Evolutionary conservation across 1,140 invertebrate genomes (phyloP).

Genomic region (Camponotus pennsylvanicus): DNA sequence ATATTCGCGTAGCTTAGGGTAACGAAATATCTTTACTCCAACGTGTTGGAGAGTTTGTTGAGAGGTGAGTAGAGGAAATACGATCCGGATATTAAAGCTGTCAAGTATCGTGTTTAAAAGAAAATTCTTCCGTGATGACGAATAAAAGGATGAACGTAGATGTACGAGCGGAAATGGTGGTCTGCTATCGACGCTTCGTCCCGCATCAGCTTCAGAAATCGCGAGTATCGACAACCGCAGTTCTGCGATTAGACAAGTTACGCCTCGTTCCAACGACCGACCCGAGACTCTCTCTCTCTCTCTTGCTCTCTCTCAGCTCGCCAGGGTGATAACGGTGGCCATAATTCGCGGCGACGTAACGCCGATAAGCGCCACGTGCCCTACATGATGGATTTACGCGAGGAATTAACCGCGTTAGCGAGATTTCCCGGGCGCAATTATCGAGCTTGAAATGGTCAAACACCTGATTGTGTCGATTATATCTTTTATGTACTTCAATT

Average conservation of each 20-base stretch:
- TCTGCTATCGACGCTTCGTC: constrained; percentile 38
- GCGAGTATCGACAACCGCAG: constrained; percentile 3
- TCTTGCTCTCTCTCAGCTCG: constrained; percentile 11
- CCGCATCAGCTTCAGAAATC: constrained; percentile 46
- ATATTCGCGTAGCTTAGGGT: constrained; percentile 92
- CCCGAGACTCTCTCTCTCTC: constrained; percentile 9
- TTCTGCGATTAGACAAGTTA: constrained; percentile 59
- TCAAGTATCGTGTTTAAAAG: constrained; percentile 3
- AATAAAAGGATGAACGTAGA: background rate
- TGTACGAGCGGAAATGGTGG: background rate
- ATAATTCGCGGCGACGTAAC: constrained; percentile 59
- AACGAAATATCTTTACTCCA: constrained; percentile 93
- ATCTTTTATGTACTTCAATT: constrained; percentile 16
- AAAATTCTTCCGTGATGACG: constrained; percentile 34
- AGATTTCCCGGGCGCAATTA: constrained; percentile 55
- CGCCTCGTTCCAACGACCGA: constrained; percentile 4
- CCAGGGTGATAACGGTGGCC: constrained; percentile 42
- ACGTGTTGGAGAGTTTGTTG: constrained; percentile 94
- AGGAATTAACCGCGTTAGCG: constrained; percentile 59
- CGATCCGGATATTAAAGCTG: constrained; percentile 27
- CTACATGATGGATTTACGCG: constrained; percentile 55
- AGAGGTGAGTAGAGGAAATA: constrained; percentile 89
- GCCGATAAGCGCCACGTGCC: constrained; percentile 58
- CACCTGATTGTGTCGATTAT: constrained; percentile 42
- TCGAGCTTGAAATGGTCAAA: constrained; percentile 52